Base-by-base conservation (phyloP, 2,113 vertebrate genomes). In the Emydura subglobosa region DNA sequence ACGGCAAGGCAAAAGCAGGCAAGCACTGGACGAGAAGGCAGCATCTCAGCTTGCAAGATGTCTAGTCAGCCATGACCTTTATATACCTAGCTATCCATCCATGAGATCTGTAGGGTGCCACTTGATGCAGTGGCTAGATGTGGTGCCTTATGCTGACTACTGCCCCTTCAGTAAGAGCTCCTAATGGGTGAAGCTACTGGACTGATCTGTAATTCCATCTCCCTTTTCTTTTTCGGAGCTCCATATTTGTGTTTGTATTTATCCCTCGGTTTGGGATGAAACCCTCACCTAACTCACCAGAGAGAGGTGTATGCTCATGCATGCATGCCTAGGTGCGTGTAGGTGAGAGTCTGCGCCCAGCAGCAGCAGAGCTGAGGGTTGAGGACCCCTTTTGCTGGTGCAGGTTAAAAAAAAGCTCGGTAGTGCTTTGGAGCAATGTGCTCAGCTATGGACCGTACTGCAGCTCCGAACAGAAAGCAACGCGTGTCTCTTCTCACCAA, bases 131-230 rank as follows among this genome's bases (percentile, higher is more conserved):
- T 68, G 34, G 5, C n/a, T 39, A 72, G 65, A 34, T 39, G n/a
- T 72, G 65, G 34, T 21, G 19, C n/a, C 4, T 39, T 22, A 17
- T 72, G 34, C 9, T 72, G n/a, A 72, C 68, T 61, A 49, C n/a
- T 54, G 27, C 44, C 19, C 7, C 2, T 76, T 42, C 61, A 10
- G n/a, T n/a, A 39, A 2, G 17, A 39, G 17, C 2, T 22, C n/a
- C n/a, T 10, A 29, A 53, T 76, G 29, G 72, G 25, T 83, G 39
- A 6, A 9, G 11, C n/a, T 6, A 25, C 16, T 0, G 0, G 54
- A 49, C 34, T 80, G 29, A 29, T 17, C 85, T 47, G 29, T 2
- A 51, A 80, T 55, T 78, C 72, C 50, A 31, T 11, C 29, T 39
- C 9, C 49, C 54, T 31, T n/a, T n/a, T 39, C 47, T 84, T 50